Base-by-base conservation (phyloP, 1,140 invertebrate species). In the Scaptodrosophila lebanonensis region DNA sequence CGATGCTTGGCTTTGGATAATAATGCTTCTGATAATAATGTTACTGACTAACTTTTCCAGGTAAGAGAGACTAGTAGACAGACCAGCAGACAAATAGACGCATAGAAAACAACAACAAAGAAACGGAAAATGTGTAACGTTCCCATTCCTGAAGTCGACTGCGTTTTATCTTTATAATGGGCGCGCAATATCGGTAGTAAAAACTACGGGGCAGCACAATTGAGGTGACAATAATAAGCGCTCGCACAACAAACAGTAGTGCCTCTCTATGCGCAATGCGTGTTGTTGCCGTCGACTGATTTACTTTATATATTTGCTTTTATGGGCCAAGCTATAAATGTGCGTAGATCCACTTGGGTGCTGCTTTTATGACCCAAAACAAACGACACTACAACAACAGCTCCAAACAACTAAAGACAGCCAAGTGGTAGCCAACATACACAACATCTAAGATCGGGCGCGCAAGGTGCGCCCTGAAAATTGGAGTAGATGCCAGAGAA, bases 1-100 rank as follows among this genome's bases (percentile, higher is more conserved):
- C 2, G 29, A 11, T 18, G 25, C 17, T 27, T 60, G 36, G 3
- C 40, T 40, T 6, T 39, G 42, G 53, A 29, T 50, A 47, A 22
- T 32, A 16, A 27, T 52, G 58, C 62, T 54, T 61, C 66, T 79
- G 73, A 72, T 77, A n/a, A n/a, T 77, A 77, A 77, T 77, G 75
- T 77, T 45, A 68, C 77, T 77, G 75, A 77, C 82, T 77, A 82
- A 68, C 71, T 79, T 73, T 79, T n/a, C n/a, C n/a, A n/a, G n/a
- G n/a, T n/a, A 53, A 53, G 57, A 57, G 58, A 56, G 70, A 68
- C 63, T 61, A 53, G 32, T 44, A 51, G 47, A n/a, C 42, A 13
- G 11, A 18, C 40, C 48, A 29, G 43, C 30, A 71, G 57, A 51
- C 47, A 58, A 40, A 77, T 51, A 51, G 45, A 66, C 57, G 47